Evolutionary conservation across 64 coral and sea anemone species (phyloP), one percentile per base, ranked within the genome.

Genomic region (Montipora efflorescens): DNA sequence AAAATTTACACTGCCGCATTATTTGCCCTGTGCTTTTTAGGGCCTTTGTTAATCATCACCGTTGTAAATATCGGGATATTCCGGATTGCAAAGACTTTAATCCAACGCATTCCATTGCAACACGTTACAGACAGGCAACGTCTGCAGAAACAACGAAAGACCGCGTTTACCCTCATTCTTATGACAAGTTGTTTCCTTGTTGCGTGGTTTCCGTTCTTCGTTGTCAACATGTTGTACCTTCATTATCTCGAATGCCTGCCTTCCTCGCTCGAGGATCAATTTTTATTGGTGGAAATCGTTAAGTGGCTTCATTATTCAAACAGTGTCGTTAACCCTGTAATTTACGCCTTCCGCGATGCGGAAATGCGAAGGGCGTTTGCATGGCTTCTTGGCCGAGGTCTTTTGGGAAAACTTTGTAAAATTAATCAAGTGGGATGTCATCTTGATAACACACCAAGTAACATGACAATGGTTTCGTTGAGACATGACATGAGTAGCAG

Each of bases 301-400:
- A 97, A 97, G 19, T 97, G 95, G 92, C 57, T 94, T 43, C 95
- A 97, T 83, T 81, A 94, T 20, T 87, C 89, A 19, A 97, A 97
- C 83, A 97, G 95, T 21, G 95, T 92, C 4, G 76, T 89, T 16
- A 97, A 97, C 36, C 91, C 95, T 3, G 79, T 92, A 50, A 89
- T 97, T 14, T 97, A 94, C 52, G 95, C 95, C 0, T 94, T 94
- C 69, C 79, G 95, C 7, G 93, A 97, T 64, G 23, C 59, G 2
- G 95, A 97, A 87, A 97, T 97, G 95, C 88, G 95, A 25, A 74
- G 75, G 75, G 91, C 95, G 10, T 94, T 97, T 82, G 52, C 87
- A 4, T 20, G 25, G 49, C 74, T 97, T 22, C n/a, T 94, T 12
- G 53, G 53, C 53, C 53, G 2, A 1, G 74, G 52, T 48, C 75